Evolutionary conservation across 35 echinoderm and acorn worm species (phyloP), one percentile per base, ranked within the genome.

Genomic region (Heliocidaris erythrogramma): DNA sequence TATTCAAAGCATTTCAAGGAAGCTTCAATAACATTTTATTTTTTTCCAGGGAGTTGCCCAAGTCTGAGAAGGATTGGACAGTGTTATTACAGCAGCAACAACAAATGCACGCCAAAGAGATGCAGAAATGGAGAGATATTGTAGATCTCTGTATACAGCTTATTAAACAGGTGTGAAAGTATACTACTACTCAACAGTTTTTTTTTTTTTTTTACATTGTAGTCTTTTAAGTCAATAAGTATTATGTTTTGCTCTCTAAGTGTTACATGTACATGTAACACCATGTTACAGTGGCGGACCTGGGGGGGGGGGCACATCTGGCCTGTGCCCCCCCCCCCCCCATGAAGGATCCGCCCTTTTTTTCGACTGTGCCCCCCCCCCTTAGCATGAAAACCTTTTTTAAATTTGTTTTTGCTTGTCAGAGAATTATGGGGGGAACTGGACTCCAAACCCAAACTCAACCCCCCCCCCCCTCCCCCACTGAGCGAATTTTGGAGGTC

Each of bases 41-140:
- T 12, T 49, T 47, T n/a, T 48, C 31, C 32, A 96, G 95, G 65
- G 95, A 94, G 18, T 30, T 96, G 31, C 95, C 95, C 7, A 89
- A 96, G 56, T 65, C 85, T 8, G 49, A 91, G 86, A 86, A 96
- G 53, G 93, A 96, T 48, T 96, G 95, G 95, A 32, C 50, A 13
- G 86, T 90, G 11, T 89, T 96, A 96, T 90, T 96, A 88, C 93
- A 96, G 61, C 93, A 96, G 85, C 95, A 96, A 89, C 87, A 94
- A 48, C 93, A 96, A 10, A 90, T 90, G 18, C 95, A 96, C 85
- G 86, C 94, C 24, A 50, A 90, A 31, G 95, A 96, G 86, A 94
- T 96, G 85, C 85, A 94, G 32, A 87, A 89, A 90, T 96, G 95
- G 95, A 94, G 86, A 47, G 95, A 96, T 49, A 88, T 96, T 16